A percentile compares a stretch with the other conserved stretches of the same genome.
Evolutionary conservation across 2,888 invertebrate genomes (phyloP).

Genomic region (Plemyria rubiginata): DNA sequence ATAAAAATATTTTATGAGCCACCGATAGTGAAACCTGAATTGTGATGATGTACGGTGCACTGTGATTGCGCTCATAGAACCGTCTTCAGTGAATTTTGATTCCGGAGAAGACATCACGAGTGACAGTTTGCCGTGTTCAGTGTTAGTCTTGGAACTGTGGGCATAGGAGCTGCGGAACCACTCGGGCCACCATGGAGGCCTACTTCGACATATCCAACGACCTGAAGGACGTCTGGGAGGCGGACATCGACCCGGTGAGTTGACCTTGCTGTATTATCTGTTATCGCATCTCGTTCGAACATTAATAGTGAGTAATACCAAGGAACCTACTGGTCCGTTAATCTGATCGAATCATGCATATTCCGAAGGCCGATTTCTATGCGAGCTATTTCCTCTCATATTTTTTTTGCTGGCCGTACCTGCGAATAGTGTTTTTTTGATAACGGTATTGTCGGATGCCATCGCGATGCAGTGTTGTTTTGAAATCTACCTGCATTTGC

Average conservation of each 20-base stretch:
- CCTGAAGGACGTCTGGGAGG: constrained; percentile 92
- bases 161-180: constrained; percentile 67
- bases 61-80: constrained; percentile 54
- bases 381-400: constrained; percentile 37
- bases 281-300: constrained; percentile 54
- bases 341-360: constrained; percentile 31
- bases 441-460: constrained; percentile 45
- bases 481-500: constrained; percentile 61
- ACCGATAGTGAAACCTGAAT: constrained; percentile 76
- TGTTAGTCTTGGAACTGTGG: constrained; percentile 62
- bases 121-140: constrained; percentile 74
- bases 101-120: constrained; percentile 63
- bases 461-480: constrained; percentile 54
- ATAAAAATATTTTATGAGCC: constrained; percentile 68
- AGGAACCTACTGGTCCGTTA: constrained; percentile 13
- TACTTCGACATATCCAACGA: constrained; percentile 91
- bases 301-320: constrained; percentile 20
- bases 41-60: constrained; percentile 73
- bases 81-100: constrained; percentile 59
- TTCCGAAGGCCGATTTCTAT: constrained; percentile 38
- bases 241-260: constrained; percentile 93
- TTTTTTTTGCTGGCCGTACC: constrained; percentile 33
- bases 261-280: constrained; percentile 67
- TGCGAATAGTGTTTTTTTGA: constrained; percentile 38
- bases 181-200: constrained; percentile 87